phyloP scores from a whole-genome alignment of 1,140 invertebrate genomes.

The Cydia strobilella region DNA sequence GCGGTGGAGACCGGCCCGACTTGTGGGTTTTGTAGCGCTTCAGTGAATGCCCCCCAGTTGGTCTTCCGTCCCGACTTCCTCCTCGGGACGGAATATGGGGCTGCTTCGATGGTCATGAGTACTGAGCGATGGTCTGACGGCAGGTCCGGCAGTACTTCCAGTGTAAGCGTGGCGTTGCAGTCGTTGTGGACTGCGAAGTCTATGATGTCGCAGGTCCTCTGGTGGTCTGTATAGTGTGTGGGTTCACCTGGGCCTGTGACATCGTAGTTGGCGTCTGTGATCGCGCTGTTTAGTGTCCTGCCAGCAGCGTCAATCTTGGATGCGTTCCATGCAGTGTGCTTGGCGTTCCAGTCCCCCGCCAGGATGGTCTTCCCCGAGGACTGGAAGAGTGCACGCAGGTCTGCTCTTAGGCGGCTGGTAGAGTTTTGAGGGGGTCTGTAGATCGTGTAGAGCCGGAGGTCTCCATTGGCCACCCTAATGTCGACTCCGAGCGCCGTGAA shows the following conservation, averaged over 20 bases:
- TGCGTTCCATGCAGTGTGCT: constrained; percentile 13
- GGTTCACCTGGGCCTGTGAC: constrained; percentile 5
- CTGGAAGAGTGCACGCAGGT: background rate
- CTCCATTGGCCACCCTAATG: background rate
- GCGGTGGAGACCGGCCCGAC: background rate
- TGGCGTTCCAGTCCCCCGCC: constrained; percentile 24
- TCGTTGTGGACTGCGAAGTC: constrained; percentile 18
- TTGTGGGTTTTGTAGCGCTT: background rate
- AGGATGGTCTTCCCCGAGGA: background rate
- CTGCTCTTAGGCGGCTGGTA: background rate
- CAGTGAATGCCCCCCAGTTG: background rate
- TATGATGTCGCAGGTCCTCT: background rate
- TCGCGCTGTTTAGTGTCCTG: background rate
- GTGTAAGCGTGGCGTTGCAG: background rate
- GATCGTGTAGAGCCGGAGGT: constrained; percentile 6
- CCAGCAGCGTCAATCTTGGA: background rate
- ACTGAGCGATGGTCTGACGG: background rate
- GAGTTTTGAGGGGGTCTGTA: background rate
- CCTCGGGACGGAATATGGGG: background rate
- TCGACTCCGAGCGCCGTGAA: background rate
- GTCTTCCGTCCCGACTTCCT: background rate
- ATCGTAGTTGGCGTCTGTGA: background rate
- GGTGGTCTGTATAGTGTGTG: background rate
- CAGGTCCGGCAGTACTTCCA: background rate
- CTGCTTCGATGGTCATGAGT: background rate